phyloP scores from a whole-genome alignment of 2,888 invertebrate species.

The Portevinia maculata region DNA sequence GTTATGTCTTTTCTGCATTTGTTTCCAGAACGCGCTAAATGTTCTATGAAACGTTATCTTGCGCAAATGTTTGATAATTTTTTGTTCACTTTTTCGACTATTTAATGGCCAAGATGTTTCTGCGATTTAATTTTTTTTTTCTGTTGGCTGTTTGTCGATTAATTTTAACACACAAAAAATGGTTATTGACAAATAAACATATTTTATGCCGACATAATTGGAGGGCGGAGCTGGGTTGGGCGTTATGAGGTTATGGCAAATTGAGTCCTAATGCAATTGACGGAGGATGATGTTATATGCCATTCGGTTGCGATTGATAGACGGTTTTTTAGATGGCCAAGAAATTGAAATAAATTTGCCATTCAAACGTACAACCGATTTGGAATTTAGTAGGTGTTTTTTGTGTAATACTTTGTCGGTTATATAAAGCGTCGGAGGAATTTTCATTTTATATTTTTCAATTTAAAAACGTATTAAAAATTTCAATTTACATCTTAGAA shows the following conservation, averaged over 20 bases:
- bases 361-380: slow-evolving; percentile 7
- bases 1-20: slow-evolving; percentile 23
- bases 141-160: slow-evolving; percentile 24
- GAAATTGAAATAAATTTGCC: slow-evolving; percentile 59
- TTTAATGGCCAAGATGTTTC: slow-evolving; percentile 52
- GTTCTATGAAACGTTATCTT: slow-evolving; percentile 53
- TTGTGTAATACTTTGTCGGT: slow-evolving; percentile 27
- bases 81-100: neutral
- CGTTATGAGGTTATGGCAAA: slow-evolving; percentile 57
- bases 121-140: slow-evolving; percentile 14
- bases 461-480: slow-evolving; percentile 39
- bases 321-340: slow-evolving; percentile 35
- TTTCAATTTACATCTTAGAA: slow-evolving; percentile 39
- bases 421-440: neutral
- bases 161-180: slow-evolving; percentile 35
- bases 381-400: slow-evolving; percentile 10
- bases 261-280: slow-evolving; percentile 67
- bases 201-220: slow-evolving; percentile 54
- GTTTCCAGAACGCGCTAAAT: slow-evolving; percentile 14
- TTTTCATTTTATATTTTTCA: slow-evolving; percentile 31
- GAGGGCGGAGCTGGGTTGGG: too few relatives aligned
- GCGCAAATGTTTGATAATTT: slow-evolving; percentile 44
- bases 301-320: slow-evolving; percentile 58
- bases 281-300: slow-evolving; percentile 47
- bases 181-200: slow-evolving; percentile 69